Base-by-base conservation (phyloP, 2,113 vertebrate genomes). In the Montifringilla adamsi region DNA sequence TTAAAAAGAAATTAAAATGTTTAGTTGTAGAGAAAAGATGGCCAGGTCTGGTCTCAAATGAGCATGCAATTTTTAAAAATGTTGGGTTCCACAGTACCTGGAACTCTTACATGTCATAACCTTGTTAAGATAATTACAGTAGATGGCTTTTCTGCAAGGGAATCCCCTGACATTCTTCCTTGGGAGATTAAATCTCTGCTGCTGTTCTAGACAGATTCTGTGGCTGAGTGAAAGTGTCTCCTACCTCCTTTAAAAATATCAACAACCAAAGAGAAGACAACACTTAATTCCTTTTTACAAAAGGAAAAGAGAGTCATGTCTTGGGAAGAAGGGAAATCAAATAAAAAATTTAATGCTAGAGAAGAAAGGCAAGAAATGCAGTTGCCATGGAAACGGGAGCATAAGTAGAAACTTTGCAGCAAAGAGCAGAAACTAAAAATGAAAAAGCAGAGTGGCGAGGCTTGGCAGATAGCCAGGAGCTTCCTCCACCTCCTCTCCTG, bases 361-460 rank as follows among this genome's bases (percentile, higher is more conserved):
- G 95, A 91, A 96, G 94, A 96, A 92, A 90, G 91, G 90, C 94
- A 96, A 94, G 97, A 97, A 97, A 97, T 89, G 91, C 92, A 83
- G 97, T 98, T 98, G 95, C 97, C 95, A 95, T 24, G 87, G 97
- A 94, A 97, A 98, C 97, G 26, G 7, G 96, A 94, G 95, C 90
- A 78, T 94, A 94, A 97, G 95, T 95, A 96, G 97, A 97, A 98
- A 98, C 97, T 97, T 98, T 94, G 72, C 95, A 94, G 91, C 91
- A 73, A 84, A 92, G 83, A 96, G 93, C 84, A 73, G 87, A 92
- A 95, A 93, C 96, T 95, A 95, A 95, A 96, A 94, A 96, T 94
- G 93, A 97, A 93, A 95, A 94, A 79, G 12, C 35, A 2, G 90
- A 87, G 92, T 93, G 91, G 47, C 7, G 83, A 89, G 87, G 35